Base-by-base conservation (phyloP, 2,888 invertebrate genomes). In the Penaeus monodon region DNA sequence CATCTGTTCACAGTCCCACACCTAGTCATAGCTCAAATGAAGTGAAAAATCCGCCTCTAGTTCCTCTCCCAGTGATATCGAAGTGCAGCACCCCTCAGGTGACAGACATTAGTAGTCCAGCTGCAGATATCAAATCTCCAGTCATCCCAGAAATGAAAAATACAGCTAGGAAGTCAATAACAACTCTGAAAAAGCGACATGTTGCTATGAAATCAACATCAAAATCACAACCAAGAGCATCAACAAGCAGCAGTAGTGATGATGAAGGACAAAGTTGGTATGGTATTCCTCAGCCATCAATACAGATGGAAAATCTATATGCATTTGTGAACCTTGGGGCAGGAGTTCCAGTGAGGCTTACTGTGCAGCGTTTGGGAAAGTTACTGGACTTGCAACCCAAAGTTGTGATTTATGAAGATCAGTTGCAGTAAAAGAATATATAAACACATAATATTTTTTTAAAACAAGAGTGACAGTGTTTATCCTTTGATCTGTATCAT, bases 121-220 rank as follows among this genome's bases (percentile, higher is more conserved):
- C 29, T 38, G 73, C 27, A 22, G 70, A 29, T 27, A 20, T 70
- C 24, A 44, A 33, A 24, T 27, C n/a, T 20, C 76, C 27, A 10
- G 76, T 65, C 29, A 20, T 81, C 29, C 20, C 44, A 29, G 76
- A 33, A 20, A 57, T 73, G 49, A 87, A 87, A 33, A 87, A 87
- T 68, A 87, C 86, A 44, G 86, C 86, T 20, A 82, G 86, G 66
- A 87, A 87, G 27, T 87, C 86, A 29, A 44, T 83, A 20, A 38
- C 79, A 24, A n/a, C 38, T 12, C 17, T 49, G 17, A 38, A 27
- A 14, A 87, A 73, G 29, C 86, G 77, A 63, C 49, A 74, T n/a
- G 82, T 86, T 44, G 86, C 86, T 14, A 49, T 82, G 76, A 86
- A 82, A n/a, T 86, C 86, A 33, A 86, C 86, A 8, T 74, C 86